Conservation (phyloP, 2,113 vertebrate species). For the Neogale vison region DNA sequence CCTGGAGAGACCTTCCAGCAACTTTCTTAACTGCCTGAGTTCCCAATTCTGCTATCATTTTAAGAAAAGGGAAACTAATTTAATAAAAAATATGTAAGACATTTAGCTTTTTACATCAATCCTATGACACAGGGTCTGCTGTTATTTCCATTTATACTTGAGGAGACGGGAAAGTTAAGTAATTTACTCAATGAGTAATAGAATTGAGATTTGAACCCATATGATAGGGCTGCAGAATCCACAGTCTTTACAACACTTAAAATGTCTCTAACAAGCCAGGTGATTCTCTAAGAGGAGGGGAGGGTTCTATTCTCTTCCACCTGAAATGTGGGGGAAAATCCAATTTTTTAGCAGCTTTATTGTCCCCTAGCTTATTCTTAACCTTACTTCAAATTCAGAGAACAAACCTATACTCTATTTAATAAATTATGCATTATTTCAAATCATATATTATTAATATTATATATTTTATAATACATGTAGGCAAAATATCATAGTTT, state of each 20-base stretch:
- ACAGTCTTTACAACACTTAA: neutral
- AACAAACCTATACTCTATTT: constrained; percentile 6
- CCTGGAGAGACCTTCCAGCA: neutral
- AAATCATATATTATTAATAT: constrained; percentile 17
- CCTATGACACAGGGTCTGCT: neutral
- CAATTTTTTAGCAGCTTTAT: neutral
- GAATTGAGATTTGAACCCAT: neutral
- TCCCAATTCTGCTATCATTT: neutral
- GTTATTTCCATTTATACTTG: neutral
- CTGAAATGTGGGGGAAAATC: neutral
- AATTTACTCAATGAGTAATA: neutral
- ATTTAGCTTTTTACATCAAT: neutral
- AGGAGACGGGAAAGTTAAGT: neutral
- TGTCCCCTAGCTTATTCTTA: neutral
- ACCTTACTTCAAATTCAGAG: constrained; percentile 35
- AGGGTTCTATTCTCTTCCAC: neutral
- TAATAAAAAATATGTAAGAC: neutral
- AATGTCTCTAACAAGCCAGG: neutral
- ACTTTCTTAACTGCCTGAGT: neutral
- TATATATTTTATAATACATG: constrained; percentile 7
- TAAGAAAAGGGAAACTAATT: neutral
- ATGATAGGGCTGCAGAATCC: neutral
- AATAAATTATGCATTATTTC: neutral
- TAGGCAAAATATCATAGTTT: constrained; percentile 28
- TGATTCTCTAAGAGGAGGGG: neutral